Conservation (phyloP, 2,113 vertebrate species). For the Puffinus mauretanicus region DNA sequence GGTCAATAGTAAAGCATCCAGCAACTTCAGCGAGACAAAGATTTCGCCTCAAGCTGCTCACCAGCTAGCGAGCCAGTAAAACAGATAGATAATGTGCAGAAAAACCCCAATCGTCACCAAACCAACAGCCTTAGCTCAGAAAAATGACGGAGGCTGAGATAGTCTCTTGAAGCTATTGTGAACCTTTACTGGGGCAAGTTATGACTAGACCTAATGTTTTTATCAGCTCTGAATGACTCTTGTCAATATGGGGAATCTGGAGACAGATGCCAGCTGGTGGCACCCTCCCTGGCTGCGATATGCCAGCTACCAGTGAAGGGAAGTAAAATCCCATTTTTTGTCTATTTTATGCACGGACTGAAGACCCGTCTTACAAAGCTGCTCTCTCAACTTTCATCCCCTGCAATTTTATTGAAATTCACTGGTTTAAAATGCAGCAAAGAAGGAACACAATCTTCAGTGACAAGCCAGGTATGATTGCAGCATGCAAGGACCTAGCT, state of each 20-base stretch:
- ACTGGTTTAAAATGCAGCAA: background rate
- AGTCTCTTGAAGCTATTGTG: background rate
- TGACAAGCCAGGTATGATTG: fast-evolving
- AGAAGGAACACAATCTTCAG: background rate
- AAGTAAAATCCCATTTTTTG: background rate
- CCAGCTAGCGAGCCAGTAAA: background rate
- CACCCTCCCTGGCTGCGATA: background rate
- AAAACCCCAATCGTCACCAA: background rate
- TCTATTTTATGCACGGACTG: background rate
- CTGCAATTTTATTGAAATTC: background rate
- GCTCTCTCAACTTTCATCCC: background rate
- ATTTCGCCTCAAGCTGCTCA: background rate
- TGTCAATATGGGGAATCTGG: background rate
- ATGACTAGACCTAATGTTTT: background rate
- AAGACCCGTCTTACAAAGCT: background rate
- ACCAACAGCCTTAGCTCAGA: background rate
- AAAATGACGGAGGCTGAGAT: background rate
- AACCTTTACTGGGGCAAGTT: background rate
- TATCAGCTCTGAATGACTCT: background rate
- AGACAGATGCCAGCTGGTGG: background rate
- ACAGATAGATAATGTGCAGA: background rate
- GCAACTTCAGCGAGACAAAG: background rate
- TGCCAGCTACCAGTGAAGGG: fast-evolving
- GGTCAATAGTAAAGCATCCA: background rate
- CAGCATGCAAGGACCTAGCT: background rate